Evolutionary conservation across 2,797 vertebrate species (phyloP).

Genomic region (Hydrocynus forskahlii): DNA sequence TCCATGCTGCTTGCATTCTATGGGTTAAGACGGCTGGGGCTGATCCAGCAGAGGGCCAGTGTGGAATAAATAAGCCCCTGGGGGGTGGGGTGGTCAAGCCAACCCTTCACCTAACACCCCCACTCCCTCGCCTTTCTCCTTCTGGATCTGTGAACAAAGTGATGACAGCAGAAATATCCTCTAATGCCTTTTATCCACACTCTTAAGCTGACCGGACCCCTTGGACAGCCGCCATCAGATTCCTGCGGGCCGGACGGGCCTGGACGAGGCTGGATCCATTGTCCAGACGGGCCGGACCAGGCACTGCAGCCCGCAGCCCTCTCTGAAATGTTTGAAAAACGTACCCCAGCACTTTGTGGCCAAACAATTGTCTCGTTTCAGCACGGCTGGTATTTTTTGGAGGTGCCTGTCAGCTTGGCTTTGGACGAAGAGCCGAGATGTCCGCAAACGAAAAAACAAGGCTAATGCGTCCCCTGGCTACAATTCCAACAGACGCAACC

Average conservation of each 20-base stretch:
- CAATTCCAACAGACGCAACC: conserved; percentile 38
- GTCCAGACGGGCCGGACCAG: conserved; percentile 42
- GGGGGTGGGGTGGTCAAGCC: conserved; percentile 28
- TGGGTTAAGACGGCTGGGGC: conserved; percentile 7
- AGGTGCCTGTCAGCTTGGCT: conserved; percentile 70
- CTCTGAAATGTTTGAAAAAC: conserved; percentile 59
- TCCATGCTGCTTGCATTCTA: too few relatives aligned
- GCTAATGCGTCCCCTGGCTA: conserved; percentile 72
- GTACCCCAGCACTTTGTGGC: conserved; percentile 58
- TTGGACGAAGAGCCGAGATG: conserved; percentile 69
- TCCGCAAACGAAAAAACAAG: conserved; percentile 67
- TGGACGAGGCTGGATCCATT: conserved; percentile 50
- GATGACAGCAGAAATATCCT: conserved; percentile 51
- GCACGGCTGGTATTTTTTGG: conserved; percentile 60
- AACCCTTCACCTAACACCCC: neutral
- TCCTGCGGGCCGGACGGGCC: conserved; percentile 42
- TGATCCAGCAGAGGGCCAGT: conserved; percentile 41
- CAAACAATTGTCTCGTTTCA: conserved; percentile 69
- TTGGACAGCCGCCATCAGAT: conserved; percentile 53
- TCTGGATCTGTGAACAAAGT: conserved; percentile 49
- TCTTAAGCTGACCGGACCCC: conserved; percentile 51
- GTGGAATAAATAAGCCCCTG: conserved; percentile 62
- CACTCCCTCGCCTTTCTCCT: conserved; percentile 1
- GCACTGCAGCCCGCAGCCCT: conserved; percentile 12
- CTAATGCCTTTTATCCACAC: conserved; percentile 54